These are phyloP conservation scores for Tinea trinotella DNA, from an alignment of 2,888 invertebrate genomes.

Conservation along the genomic window DNA sequence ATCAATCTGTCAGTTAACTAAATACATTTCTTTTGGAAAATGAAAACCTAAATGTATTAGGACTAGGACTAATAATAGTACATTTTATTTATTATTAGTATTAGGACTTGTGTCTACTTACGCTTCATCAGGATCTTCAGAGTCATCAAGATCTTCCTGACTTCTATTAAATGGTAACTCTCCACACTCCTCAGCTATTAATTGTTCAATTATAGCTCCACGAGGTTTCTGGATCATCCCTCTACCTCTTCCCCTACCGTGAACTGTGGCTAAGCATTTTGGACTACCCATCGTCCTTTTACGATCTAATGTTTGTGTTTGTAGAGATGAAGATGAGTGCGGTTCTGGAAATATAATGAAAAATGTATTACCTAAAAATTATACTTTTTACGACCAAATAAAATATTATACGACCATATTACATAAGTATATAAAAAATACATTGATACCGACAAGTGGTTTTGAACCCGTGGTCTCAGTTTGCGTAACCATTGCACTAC, in stretches of 20 bases:
- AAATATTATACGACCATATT: no score
- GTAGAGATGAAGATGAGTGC: slow-evolving; percentile 62
- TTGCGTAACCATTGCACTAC: no score
- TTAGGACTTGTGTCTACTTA: slow-evolving; percentile 30
- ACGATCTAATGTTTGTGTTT: slow-evolving; percentile 59
- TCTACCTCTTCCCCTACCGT: slow-evolving; percentile 46
- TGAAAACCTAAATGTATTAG: no score
- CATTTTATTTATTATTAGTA: neutral
- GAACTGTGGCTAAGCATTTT: slow-evolving; percentile 60
- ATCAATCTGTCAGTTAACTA: no score
- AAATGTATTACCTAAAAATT: neutral
- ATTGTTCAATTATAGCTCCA: slow-evolving; percentile 54
- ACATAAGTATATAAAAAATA: no score
- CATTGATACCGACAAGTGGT: no score
- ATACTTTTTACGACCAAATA: no score
- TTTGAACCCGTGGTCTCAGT: no score
- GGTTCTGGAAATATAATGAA: slow-evolving; percentile 42
- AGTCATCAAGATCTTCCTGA: slow-evolving; percentile 73
- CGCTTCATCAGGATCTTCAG: slow-evolving; percentile 73
- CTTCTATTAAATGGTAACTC: slow-evolving; percentile 53
- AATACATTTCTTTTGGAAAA: no score
- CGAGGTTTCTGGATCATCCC: slow-evolving; percentile 46
- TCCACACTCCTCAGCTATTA: slow-evolving; percentile 63
- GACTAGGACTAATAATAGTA: no score
- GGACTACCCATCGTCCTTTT: slow-evolving; percentile 40